Percentiles rank a stretch among this genome's conserved stretches.
Evolutionary conservation across 2,797 vertebrate genomes (phyloP).

Genomic region (Sebastes diploproa): DNA sequence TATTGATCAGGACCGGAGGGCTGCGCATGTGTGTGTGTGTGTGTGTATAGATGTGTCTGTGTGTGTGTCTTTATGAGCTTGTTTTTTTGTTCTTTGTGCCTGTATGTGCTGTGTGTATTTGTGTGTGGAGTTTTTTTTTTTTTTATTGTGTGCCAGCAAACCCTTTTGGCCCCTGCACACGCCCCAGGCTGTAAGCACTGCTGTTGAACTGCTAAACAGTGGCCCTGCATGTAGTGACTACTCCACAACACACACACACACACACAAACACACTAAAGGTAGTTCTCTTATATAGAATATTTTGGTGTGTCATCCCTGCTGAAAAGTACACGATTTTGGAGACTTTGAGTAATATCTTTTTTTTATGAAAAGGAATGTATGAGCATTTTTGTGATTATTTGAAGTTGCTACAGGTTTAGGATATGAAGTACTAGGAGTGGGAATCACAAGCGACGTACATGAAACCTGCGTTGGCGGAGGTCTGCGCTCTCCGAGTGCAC

Average conservation of each 20-base stretch:
- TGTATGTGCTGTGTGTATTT: slow-evolving; percentile 43
- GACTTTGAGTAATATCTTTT: background rate
- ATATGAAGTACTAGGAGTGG: background rate
- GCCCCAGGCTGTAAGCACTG: slow-evolving; percentile 76
- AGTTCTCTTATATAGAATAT: slow-evolving; percentile 29
- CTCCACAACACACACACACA: slow-evolving; percentile 33
- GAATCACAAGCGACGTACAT: too few relatives aligned
- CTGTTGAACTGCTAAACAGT: slow-evolving; percentile 81
- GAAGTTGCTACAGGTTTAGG: background rate
- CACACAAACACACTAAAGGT: slow-evolving; percentile 3
- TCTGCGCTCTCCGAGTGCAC: too few relatives aligned
- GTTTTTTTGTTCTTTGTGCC: slow-evolving; percentile 61
- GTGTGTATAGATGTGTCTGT: slow-evolving; percentile 27
- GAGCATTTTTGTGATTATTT: background rate
- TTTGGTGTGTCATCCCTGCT: slow-evolving; percentile 47
- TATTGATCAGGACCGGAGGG: slow-evolving; percentile 85
- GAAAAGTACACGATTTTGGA: slow-evolving; percentile 10
- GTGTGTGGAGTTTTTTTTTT: slow-evolving; percentile 19
- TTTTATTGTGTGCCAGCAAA: slow-evolving; percentile 75
- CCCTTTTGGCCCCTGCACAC: slow-evolving; percentile 75
- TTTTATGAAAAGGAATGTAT: background rate
- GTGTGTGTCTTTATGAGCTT: slow-evolving; percentile 66
- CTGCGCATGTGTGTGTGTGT: slow-evolving; percentile 57
- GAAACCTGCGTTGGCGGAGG: too few relatives aligned
- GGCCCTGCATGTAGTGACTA: slow-evolving; percentile 72